A percentile compares a stretch with the other conserved stretches of the same genome.
Conservation (phyloP, 1,140 invertebrate species). For the Lasioglossum baleicum region DNA sequence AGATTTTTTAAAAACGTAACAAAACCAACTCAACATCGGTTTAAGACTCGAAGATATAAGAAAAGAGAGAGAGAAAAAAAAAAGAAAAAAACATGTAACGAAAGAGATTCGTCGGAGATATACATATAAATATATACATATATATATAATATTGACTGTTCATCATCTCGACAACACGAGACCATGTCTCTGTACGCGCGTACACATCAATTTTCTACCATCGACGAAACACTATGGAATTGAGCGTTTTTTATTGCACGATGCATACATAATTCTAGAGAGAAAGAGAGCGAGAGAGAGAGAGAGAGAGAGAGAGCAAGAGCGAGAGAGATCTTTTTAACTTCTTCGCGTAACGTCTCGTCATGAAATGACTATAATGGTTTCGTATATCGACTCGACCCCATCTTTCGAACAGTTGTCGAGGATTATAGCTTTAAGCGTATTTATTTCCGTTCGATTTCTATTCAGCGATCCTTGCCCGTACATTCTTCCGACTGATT, state of each 20-base stretch:
- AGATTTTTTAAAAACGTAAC: slow-evolving; percentile 39
- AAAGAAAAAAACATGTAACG: slow-evolving; percentile 13
- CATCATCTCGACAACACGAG: slow-evolving; percentile 42
- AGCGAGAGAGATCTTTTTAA: slow-evolving; percentile 40
- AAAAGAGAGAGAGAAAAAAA: neutral
- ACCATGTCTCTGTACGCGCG: slow-evolving; percentile 45
- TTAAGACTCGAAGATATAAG: slow-evolving; percentile 34
- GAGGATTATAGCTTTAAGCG: slow-evolving; percentile 52
- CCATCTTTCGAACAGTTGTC: slow-evolving; percentile 49
- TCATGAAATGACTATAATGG: slow-evolving; percentile 76
- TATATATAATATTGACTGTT: too few relatives aligned
- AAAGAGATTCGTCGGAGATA: slow-evolving; percentile 23
- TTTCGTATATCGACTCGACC: slow-evolving; percentile 67
- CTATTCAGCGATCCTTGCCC: neutral
- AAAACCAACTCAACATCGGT: slow-evolving; percentile 35
- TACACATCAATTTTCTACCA: slow-evolving; percentile 69
- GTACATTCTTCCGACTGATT: neutral
- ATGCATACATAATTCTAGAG: slow-evolving; percentile 55
- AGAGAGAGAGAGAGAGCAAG: too few relatives aligned
- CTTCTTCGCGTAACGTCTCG: slow-evolving; percentile 61
- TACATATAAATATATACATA: neutral
- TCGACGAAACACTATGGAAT: slow-evolving; percentile 69
- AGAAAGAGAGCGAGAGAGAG: neutral
- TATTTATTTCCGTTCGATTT: slow-evolving; percentile 44
- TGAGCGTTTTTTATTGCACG: slow-evolving; percentile 69